Evolutionary conservation across 1,140 invertebrate genomes (phyloP).

Genomic region (Drosophila insularis): DNA sequence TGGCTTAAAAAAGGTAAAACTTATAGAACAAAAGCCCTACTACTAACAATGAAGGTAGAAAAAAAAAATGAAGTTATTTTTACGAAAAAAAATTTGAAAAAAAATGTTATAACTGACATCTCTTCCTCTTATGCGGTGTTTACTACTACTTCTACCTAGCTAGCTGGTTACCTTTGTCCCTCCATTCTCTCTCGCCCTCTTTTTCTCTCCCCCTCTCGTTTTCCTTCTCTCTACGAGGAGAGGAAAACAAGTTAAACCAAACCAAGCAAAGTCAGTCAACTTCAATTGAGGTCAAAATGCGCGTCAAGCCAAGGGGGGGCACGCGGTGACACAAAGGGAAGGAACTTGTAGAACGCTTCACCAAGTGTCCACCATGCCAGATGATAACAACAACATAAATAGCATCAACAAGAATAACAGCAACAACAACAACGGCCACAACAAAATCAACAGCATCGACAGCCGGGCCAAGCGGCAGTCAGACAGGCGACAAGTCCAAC

Average conservation of each 20-base stretch:
- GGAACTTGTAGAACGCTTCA: not conserved
- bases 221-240: not conserved
- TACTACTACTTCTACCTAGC: too few species aligned
- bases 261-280: conserved; percentile 20
- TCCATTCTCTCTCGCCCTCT: not conserved
- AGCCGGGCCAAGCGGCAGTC: conserved; percentile 8
- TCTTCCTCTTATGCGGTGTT: not conserved
- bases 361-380: conserved; percentile 33
- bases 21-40: conserved; percentile 5
- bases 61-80: conserved; percentile 4
- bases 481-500: conserved; percentile 63
- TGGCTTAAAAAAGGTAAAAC: conserved; percentile 5
- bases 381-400: conserved; percentile 50
- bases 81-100: not conserved
- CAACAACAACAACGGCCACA: conserved; percentile 29
- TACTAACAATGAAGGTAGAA: conserved; percentile 1
- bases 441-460: conserved; percentile 23
- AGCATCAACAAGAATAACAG: conserved; percentile 35
- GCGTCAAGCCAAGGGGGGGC: not conserved
- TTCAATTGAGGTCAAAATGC: conserved; percentile 50
- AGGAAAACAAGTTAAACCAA: conserved; percentile 5
- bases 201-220: not conserved
- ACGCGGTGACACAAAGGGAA: not conserved
- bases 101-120: conserved; percentile 8
- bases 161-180: not conserved